phyloP scores from a whole-genome alignment of 2,113 vertebrate genomes.

The Neotoma lepida region DNA sequence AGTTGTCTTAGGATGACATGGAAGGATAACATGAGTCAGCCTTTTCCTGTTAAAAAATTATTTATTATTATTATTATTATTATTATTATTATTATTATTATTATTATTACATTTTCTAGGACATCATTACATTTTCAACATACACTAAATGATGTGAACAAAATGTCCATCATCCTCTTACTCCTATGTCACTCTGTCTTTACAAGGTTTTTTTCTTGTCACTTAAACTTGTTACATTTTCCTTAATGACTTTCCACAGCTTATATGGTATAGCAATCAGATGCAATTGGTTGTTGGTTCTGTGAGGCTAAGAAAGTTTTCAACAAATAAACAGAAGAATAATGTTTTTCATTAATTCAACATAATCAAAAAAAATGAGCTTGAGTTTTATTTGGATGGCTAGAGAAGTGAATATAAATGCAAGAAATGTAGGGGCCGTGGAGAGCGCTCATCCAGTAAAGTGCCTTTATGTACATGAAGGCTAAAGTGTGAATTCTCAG shows the following conservation, averaged over 20 bases:
- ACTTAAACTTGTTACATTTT: not conserved
- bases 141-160: not conserved
- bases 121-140: constrained; percentile 40
- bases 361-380: not conserved
- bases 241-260: not conserved
- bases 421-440: not conserved
- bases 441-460: too few relatives aligned
- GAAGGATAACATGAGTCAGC: not conserved
- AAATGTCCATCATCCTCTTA: not conserved
- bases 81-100: too few relatives aligned
- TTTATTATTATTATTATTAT: too few relatives aligned
- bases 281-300: not conserved
- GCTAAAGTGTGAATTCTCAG: not conserved
- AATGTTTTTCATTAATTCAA: not conserved
- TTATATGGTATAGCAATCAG: not conserved
- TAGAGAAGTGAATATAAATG: not conserved
- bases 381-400: not conserved
- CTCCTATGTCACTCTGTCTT: not conserved
- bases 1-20: not conserved
- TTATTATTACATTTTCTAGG: not conserved
- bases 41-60: constrained; percentile 4
- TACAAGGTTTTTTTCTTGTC: not conserved
- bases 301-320: constrained; percentile 27
- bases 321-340: not conserved
- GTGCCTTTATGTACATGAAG: too few relatives aligned